Percentiles rank a stretch among this genome's conserved stretches.
These are phyloP conservation scores for Tenthredo amoena DNA, from an alignment of 2,888 invertebrate species.

Conservation along the genomic window DNA sequence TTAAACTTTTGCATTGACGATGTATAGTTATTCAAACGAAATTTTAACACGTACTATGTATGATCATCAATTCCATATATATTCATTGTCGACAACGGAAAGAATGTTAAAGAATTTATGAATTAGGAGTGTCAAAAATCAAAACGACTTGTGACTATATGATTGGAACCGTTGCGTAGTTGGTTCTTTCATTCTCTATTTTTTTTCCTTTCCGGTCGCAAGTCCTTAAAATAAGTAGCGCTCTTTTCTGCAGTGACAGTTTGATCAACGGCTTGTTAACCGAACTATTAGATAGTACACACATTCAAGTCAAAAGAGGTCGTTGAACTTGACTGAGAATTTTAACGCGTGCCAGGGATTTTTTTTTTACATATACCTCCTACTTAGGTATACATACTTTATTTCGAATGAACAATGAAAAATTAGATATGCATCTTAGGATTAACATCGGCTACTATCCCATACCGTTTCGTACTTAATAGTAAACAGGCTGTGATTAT, in stretches of 20 bases:
- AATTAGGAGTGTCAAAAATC: neutral
- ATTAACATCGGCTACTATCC: slow-evolving; percentile 22
- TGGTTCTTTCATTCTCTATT: neutral
- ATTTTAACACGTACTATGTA: neutral
- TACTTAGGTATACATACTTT: slow-evolving; percentile 24
- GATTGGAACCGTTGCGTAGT: neutral
- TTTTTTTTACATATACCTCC: neutral
- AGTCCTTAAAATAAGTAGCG: slow-evolving; percentile 14
- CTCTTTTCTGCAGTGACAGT: slow-evolving; percentile 27
- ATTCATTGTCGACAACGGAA: neutral
- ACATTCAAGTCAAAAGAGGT: slow-evolving; percentile 19
- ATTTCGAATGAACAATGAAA: slow-evolving; percentile 37
- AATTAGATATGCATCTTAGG: slow-evolving; percentile 43
- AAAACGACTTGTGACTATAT: neutral
- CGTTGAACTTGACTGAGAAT: slow-evolving; percentile 30
- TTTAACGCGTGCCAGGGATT: slow-evolving; percentile 33
- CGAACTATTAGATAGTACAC: slow-evolving; percentile 12
- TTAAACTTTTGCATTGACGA: neutral
- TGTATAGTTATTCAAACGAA: neutral
- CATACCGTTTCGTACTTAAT: neutral
- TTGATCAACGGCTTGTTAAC: slow-evolving; percentile 28
- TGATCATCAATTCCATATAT: neutral
- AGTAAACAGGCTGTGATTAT: slow-evolving; percentile 1
- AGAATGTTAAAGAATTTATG: neutral
- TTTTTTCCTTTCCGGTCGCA: neutral